Conservation (phyloP, 2,797 vertebrate genomes). For the Aulostomus chinensis region DNA sequence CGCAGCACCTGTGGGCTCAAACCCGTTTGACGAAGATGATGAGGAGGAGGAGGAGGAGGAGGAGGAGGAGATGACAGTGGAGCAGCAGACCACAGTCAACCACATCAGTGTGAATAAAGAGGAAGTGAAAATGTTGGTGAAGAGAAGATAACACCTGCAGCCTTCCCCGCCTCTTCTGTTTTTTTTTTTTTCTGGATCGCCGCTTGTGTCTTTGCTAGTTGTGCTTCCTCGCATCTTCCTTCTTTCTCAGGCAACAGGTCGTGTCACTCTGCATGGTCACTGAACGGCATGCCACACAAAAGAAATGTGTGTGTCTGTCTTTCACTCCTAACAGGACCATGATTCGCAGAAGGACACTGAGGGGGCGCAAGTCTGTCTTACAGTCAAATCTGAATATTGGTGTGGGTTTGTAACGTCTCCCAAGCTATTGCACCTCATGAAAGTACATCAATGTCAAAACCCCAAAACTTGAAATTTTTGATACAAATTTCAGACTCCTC, state of each 20-base stretch:
- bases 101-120: slow-evolving; percentile 92
- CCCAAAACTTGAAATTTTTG: too few relatives aligned
- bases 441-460: too few relatives aligned
- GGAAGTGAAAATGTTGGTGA: slow-evolving; percentile 99
- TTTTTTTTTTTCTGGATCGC: slow-evolving; percentile 15
- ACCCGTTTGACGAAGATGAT: slow-evolving; percentile 96
- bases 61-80: slow-evolving; percentile 69
- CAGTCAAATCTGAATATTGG: slow-evolving; percentile 63
- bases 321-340: slow-evolving; percentile 36
- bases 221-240: slow-evolving; percentile 10
- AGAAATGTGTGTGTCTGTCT: slow-evolving; percentile 45
- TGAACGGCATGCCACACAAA: slow-evolving; percentile 48
- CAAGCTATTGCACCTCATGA: too few relatives aligned
- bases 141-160: slow-evolving; percentile 57
- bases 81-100: slow-evolving; percentile 78
- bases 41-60: slow-evolving; percentile 84
- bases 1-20: slow-evolving; percentile 86
- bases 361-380: slow-evolving; percentile 38
- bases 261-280: slow-evolving; percentile 73
- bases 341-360: slow-evolving; percentile 40
- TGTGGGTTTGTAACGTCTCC: too few relatives aligned
- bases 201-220: slow-evolving; percentile 19
- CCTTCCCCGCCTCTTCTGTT: slow-evolving; percentile 12
- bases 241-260: slow-evolving; percentile 53
- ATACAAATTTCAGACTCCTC: too few relatives aligned